Evolutionary conservation across 2,113 vertebrate genomes (phyloP).

Genomic region (Passer montanus): DNA sequence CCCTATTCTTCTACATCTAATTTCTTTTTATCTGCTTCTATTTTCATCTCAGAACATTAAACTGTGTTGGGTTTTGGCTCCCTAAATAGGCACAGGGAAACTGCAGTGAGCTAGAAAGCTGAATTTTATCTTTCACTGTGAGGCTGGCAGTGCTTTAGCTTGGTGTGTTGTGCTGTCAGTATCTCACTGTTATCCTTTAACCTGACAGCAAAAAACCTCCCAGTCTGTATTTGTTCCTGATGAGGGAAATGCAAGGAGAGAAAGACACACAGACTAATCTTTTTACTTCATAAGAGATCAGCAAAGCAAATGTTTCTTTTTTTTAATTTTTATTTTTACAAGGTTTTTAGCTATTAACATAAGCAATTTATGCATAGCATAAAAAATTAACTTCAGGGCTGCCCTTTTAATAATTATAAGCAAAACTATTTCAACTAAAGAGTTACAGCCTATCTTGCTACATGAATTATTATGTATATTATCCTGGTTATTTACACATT

Average conservation of each 20-base stretch:
- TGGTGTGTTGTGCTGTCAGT: not conserved
- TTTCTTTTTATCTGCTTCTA: not conserved
- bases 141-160: not conserved
- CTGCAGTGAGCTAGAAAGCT: not conserved
- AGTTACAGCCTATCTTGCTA: not conserved
- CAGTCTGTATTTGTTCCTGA: not conserved
- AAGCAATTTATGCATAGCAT: not conserved
- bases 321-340: not conserved
- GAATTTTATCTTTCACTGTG: not conserved
- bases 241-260: not conserved
- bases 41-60: slow-evolving; percentile 27
- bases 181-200: not conserved
- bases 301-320: not conserved
- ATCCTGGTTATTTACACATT: not conserved
- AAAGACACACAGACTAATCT: not conserved
- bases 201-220: not conserved
- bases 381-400: not conserved
- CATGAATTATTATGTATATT: not conserved
- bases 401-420: not conserved
- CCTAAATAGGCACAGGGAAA: not conserved
- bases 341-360: not conserved
- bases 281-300: not conserved
- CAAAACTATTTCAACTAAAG: not conserved
- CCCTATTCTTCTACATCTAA: not conserved
- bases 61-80: not conserved